These are phyloP conservation scores for Umimayanthus kanabou DNA, from an alignment of 92 coral and sea anemone species.

Conservation along the genomic window DNA sequence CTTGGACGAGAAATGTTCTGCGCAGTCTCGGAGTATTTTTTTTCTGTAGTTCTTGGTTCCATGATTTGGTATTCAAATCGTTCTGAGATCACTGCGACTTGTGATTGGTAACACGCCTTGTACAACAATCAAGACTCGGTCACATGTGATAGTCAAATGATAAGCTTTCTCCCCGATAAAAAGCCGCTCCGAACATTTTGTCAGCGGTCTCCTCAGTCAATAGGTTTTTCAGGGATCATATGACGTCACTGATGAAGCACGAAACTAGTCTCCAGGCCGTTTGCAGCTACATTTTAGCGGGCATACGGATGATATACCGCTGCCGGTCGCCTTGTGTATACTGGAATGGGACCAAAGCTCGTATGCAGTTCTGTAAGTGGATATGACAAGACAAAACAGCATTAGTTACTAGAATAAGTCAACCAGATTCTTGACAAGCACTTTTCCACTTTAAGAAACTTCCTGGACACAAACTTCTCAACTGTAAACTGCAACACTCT, in stretches of 20 bases:
- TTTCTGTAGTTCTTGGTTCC: neutral
- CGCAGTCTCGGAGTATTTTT: neutral
- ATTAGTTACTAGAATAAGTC: neutral
- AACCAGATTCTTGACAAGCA: neutral
- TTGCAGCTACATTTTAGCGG: slow-evolving; percentile 60
- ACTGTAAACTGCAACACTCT: neutral
- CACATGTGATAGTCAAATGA: neutral
- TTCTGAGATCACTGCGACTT: neutral
- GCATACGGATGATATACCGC: slow-evolving; percentile 87
- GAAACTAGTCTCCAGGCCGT: neutral
- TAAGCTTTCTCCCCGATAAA: neutral
- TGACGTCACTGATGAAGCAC: slow-evolving; percentile 16
- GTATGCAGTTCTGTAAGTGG: slow-evolving; percentile 32
- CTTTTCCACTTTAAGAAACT: too few species aligned
- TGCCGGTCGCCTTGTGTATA: slow-evolving; percentile 44
- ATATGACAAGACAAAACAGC: neutral
- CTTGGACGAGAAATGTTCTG: slow-evolving; percentile 15
- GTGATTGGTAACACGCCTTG: neutral
- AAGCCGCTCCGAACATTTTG: slow-evolving; percentile 2
- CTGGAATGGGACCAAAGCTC: slow-evolving; percentile 47
- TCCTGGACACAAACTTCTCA: too few species aligned
- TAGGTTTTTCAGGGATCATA: neutral
- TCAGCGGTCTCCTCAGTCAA: neutral
- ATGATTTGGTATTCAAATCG: neutral
- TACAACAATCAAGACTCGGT: neutral